These are phyloP conservation scores for Nerophis lumbriciformis DNA, from an alignment of 2,113 vertebrate genomes.

Conservation along the genomic window DNA sequence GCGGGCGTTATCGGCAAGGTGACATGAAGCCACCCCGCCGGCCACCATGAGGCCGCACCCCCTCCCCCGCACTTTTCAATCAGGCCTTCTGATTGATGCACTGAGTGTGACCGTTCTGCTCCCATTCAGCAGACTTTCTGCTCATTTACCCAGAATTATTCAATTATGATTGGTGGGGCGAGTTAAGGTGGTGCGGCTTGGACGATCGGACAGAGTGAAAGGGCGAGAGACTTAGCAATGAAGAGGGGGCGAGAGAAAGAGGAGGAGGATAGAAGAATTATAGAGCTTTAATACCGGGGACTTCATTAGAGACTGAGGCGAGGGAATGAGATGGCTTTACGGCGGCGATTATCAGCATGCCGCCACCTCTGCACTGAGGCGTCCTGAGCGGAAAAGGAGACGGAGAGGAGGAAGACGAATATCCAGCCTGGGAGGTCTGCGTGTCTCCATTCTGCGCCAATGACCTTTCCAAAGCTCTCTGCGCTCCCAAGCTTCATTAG, in stretches of 20 bases:
- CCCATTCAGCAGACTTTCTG: constrained; percentile 59
- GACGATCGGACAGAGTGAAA: constrained; percentile 23
- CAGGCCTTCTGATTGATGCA: constrained; percentile 60
- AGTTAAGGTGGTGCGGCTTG: constrained; percentile 14
- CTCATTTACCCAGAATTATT: constrained; percentile 63
- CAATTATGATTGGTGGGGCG: constrained; percentile 61
- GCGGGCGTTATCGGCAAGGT: constrained; percentile 61
- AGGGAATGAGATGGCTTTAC: constrained; percentile 61
- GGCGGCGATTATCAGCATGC: constrained; percentile 59
- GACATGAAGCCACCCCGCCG: constrained; percentile 50
- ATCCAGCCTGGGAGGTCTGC: constrained; percentile 53
- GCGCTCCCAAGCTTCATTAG: constrained; percentile 46
- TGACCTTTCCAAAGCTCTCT: constrained; percentile 64
- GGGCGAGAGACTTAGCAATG: constrained; percentile 1
- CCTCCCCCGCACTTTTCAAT: constrained; percentile 36
- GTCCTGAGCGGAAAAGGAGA: constrained; percentile 16
- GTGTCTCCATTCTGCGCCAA: constrained; percentile 45
- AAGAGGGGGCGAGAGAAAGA: background rate
- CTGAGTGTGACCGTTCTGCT: constrained; percentile 61
- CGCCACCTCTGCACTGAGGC: constrained; percentile 42
- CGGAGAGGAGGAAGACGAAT: constrained; percentile 9
- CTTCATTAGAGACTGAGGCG: constrained; percentile 66
- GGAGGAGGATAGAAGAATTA: constrained; percentile 45
- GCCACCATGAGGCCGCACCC: constrained; percentile 10
- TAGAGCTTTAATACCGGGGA: constrained; percentile 60